phyloP scores from a whole-genome alignment of 2,113 vertebrate species.

The Rhinogobius similis region DNA sequence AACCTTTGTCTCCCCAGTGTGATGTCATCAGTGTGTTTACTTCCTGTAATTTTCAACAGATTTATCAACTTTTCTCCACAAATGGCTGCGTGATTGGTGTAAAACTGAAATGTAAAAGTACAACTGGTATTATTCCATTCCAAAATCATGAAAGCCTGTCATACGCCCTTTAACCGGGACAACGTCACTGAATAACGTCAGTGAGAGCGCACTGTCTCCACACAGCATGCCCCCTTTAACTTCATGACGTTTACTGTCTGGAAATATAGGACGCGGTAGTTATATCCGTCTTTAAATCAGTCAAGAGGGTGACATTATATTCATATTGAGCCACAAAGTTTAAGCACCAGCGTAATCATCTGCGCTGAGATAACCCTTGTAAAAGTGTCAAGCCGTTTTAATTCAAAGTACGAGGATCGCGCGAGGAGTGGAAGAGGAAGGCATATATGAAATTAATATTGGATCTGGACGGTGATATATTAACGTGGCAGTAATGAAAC shows the following conservation, averaged over 20 bases:
- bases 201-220: background rate
- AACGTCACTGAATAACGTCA: too few species aligned
- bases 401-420: background rate
- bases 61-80: too few species aligned
- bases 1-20: too few species aligned
- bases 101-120: too few species aligned
- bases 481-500: slow-evolving; percentile 10
- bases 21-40: too few species aligned
- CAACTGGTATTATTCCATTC: too few species aligned
- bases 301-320: slow-evolving; percentile 18
- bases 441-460: slow-evolving; percentile 20
- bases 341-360: slow-evolving; percentile 12
- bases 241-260: background rate
- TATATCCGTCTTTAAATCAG: background rate
- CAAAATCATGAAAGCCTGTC: too few species aligned
- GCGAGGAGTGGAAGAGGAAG: background rate
- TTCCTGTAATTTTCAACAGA: too few species aligned
- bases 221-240: background rate
- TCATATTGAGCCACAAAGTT: slow-evolving; percentile 11
- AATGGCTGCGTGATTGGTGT: too few species aligned
- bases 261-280: background rate
- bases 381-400: background rate
- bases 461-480: slow-evolving; percentile 25
- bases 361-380: slow-evolving; percentile 18
- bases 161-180: too few species aligned